Evolutionary conservation across 1,140 invertebrate species (phyloP), one percentile per base, ranked within the genome.

Genomic region (Hycleus phaleratus): DNA sequence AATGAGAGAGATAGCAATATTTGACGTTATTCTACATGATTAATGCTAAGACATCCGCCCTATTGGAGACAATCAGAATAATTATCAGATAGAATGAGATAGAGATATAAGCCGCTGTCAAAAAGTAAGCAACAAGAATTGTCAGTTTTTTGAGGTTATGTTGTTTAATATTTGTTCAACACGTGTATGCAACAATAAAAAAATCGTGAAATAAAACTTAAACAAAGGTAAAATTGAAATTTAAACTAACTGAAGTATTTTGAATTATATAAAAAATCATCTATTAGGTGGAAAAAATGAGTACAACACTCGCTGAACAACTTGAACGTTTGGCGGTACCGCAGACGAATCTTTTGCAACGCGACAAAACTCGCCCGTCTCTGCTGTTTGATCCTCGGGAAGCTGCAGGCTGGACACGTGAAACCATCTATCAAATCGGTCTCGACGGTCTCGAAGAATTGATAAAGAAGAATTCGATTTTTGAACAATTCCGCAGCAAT

Each of bases 371-470:
- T 63, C 81, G 82, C 49, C 78, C 84, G 43, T 95, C 93, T 12
- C 82, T 97, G 59, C 73, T 97, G 6, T 97, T 95, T 72, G 85
- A 93, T 71, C 84, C 87, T 0, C 88, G 87, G 65, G 90, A 95
- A 78, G 94, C 93, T 6, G 91, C 91, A 0, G 81, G 81, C 55
- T 85, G 93, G 67, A 89, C 92, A 64, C 80, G 83, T 44, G 85
- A 91, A 63, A 88, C 86, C 9, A 85, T 95, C 67, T 90, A 86
- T 74, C 84, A 88, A 71, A 86, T 95, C 50, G 93, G 92, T 77
- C 72, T 82, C 38, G 87, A 82, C 75, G 95, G 94, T 7, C 74
- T 97, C 2, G 79, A 88, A 64, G 91, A 95, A 66, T 74, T 98
- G 2, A 84, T 82, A 24, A 78, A 79, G 40, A 75, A 93, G 10